Percentiles rank a stretch among this genome's conserved stretches.
Evolutionary conservation across 2,797 vertebrate genomes (phyloP).

Genomic region (Macropodus opercularis): DNA sequence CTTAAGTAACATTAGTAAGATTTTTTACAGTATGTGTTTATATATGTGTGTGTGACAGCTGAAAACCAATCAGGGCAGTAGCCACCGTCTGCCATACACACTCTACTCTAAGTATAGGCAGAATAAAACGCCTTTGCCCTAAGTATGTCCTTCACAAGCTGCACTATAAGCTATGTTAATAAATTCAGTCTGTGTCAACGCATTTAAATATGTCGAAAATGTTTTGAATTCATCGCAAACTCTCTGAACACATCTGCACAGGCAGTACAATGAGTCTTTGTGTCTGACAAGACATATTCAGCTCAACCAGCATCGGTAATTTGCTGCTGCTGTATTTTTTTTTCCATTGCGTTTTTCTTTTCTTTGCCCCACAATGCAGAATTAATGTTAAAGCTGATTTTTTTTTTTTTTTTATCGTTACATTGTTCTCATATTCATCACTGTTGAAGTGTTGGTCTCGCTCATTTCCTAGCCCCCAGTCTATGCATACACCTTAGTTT

Average conservation of each 20-base stretch:
- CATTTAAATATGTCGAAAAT: too few relatives aligned
- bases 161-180: background rate
- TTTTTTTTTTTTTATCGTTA: background rate
- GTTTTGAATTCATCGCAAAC: too few relatives aligned
- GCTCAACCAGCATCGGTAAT: constrained; percentile 22
- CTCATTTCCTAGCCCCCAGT: too few relatives aligned
- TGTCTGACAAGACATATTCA: constrained; percentile 9
- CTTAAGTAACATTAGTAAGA: too few relatives aligned
- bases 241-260: constrained; percentile 10
- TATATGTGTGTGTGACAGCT: too few relatives aligned
- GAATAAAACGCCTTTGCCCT: background rate
- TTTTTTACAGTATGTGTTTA: too few relatives aligned
- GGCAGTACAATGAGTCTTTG: background rate
- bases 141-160: background rate
- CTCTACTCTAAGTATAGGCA: background rate
- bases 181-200: background rate
- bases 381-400: constrained; percentile 12
- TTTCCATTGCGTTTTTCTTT: constrained; percentile 12
- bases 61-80: too few relatives aligned
- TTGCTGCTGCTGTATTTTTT: constrained; percentile 10
- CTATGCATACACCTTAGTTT: too few relatives aligned
- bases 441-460: background rate
- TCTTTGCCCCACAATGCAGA: constrained; percentile 11
- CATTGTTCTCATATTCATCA: background rate
- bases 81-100: background rate